Base-by-base conservation (phyloP, 2,113 vertebrate species). In the Fulica atra region DNA sequence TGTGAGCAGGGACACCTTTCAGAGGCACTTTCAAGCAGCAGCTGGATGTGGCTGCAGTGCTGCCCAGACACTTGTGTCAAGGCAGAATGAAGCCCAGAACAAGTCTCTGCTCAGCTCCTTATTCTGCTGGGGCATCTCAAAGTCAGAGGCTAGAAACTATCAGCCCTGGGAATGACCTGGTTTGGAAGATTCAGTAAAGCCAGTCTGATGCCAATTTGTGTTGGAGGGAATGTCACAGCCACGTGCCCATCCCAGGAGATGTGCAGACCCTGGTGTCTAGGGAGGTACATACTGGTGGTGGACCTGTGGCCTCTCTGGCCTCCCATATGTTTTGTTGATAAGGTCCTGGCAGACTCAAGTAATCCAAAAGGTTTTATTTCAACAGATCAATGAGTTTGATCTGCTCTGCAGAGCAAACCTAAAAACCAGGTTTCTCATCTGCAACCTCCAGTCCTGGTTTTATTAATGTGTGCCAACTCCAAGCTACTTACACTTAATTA, bases 211-310 rank as follows among this genome's bases (percentile, higher is more conserved):
- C 48, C 46, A 1, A 25, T 9, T 26, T 12, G 53, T 25, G 66
- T 14, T 18, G 59, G 21, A 8, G 51, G 31, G 66, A 66, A 48
- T 0, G 8, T 8, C 16, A 6, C 0, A 21, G 44, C 15, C 42
- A 24, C 38, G 14, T 42, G 33, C 13, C 48, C 26, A 8, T 5
- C 9, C 20, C 24, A 51, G 44, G 70, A 48, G 35, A 70, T 6
- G 28, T 28, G 28, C 81, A 51, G 31, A 48, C 26, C 15, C 11
- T 28, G 44, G 33, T 29, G 35, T 12, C 53, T 68, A 19, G 48
- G 69, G 19, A 65, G 25, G 25, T 17, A 6, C 40, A 17, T 6
- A 24, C 0, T 48, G 9, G 36, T 21, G 71, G 53, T 11, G 50
- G 35, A 33, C 23, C 71, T 29, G 23, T 35, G 86, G 54, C 29